Conservation (phyloP, 2,113 vertebrate species). For the Cyprinodon brontotheroides region DNA sequence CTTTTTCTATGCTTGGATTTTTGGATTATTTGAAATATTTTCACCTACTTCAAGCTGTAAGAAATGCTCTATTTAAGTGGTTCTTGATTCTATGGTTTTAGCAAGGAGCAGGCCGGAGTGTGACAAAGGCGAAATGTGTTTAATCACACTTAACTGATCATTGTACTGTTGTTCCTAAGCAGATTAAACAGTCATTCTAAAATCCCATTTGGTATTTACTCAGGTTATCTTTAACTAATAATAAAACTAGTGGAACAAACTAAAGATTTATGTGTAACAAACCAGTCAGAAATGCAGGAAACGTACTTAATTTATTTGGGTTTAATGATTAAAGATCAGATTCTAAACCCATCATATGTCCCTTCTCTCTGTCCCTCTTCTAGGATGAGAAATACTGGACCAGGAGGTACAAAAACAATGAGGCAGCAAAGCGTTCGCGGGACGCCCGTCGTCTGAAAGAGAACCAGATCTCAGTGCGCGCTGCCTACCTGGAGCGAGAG, state of each 20-base stretch:
- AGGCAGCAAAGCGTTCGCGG: slow-evolving; percentile 91
- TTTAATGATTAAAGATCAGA: background rate
- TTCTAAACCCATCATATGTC: background rate
- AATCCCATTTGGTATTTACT: too few species aligned
- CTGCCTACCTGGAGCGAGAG: slow-evolving; percentile 91
- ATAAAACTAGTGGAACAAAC: too few species aligned
- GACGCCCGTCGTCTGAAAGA: slow-evolving; percentile 92
- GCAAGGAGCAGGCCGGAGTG: background rate
- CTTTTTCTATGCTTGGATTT: background rate
- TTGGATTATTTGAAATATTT: background rate
- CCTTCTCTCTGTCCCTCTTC: background rate
- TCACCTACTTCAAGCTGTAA: too few species aligned
- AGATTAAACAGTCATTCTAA: too few species aligned
- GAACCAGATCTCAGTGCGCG: slow-evolving; percentile 92
- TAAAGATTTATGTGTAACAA: background rate
- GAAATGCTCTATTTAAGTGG: background rate
- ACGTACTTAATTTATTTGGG: background rate
- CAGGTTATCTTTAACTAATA: too few species aligned
- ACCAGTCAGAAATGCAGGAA: background rate
- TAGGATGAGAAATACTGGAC: slow-evolving; percentile 95
- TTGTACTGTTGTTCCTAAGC: background rate
- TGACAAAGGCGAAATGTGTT: background rate
- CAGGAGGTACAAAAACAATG: slow-evolving; percentile 91
- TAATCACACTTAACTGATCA: background rate
- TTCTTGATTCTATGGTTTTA: background rate